Percentiles rank a stretch among this genome's conserved stretches.
Evolutionary conservation across 2,888 invertebrate species (phyloP).

Genomic region (Sminthurides aquaticus): DNA sequence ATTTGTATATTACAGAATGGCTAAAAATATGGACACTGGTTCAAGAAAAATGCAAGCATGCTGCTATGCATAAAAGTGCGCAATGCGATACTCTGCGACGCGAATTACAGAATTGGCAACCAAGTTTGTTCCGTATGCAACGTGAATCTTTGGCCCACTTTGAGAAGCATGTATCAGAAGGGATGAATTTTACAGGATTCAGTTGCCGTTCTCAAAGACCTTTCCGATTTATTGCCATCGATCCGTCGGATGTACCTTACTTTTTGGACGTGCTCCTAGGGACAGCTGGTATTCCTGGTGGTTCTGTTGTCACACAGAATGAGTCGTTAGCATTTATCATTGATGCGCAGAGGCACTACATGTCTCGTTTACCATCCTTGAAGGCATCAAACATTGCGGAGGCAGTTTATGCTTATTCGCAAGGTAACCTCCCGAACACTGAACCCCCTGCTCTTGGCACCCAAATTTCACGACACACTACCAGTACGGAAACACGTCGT

Average conservation of each 20-base stretch:
- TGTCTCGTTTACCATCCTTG: conserved; percentile 35
- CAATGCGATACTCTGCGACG: conserved; percentile 26
- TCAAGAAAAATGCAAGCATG: conserved; percentile 25
- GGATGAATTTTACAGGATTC: conserved; percentile 38
- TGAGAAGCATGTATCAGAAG: conserved; percentile 26
- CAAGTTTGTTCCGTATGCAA: conserved; percentile 25
- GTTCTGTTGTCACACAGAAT: conserved; percentile 3
- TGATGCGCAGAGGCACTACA: conserved; percentile 39
- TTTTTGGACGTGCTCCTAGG: conserved; percentile 36
- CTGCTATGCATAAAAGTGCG: not conserved
- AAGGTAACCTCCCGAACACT: not conserved
- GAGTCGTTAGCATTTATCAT: conserved; percentile 41
- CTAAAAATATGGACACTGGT: conserved; percentile 37
- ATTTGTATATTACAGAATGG: conserved; percentile 34
- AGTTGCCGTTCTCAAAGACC: conserved; percentile 33
- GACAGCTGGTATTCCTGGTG: not conserved
- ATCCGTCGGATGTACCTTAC: conserved; percentile 40
- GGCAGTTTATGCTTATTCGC: conserved; percentile 26
- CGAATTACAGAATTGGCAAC: conserved; percentile 34
- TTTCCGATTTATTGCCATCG: conserved; percentile 40
- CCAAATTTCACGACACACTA: too few relatives aligned
- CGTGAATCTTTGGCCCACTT: conserved; percentile 34
- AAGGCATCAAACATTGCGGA: conserved; percentile 36
- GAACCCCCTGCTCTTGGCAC: too few relatives aligned
- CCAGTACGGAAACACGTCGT: too few relatives aligned